Evolutionary conservation across 2,797 vertebrate species (phyloP).

Genomic region (Sarcophilus harrisii): DNA sequence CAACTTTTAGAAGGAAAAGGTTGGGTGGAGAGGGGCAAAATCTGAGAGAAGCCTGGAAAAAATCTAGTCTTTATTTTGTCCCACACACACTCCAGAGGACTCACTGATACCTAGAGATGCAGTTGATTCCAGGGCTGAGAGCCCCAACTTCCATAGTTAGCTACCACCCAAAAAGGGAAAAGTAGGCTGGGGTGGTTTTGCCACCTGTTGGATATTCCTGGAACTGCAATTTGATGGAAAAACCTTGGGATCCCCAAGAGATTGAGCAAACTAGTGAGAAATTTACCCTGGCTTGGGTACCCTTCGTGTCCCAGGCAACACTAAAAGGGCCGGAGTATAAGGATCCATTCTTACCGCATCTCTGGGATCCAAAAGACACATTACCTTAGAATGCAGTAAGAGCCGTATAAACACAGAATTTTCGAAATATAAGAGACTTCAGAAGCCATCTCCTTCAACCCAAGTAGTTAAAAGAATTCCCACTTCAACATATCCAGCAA

Average conservation of each 20-base stretch:
- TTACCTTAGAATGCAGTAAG: background rate
- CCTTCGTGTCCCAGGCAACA: too few relatives aligned
- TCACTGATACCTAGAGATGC: background rate
- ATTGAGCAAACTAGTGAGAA: background rate
- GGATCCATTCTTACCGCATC: background rate
- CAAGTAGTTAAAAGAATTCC: background rate
- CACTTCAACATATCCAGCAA: background rate
- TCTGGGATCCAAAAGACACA: background rate
- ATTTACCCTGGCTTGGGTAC: background rate
- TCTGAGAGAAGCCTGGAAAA: background rate
- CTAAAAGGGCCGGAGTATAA: background rate
- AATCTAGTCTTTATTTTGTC: background rate
- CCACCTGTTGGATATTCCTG: conserved; percentile 45
- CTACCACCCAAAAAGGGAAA: background rate
- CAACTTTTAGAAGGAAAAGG: background rate
- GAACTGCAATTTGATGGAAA: conserved; percentile 7
- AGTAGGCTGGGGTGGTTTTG: conserved; percentile 33
- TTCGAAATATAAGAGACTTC: background rate
- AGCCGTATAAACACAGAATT: background rate
- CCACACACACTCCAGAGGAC: conserved; percentile 6
- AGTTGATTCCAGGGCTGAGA: too few relatives aligned
- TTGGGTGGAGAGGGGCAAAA: background rate
- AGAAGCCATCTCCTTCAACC: background rate
- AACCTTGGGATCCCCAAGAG: background rate
- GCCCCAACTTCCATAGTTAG: background rate